Base-by-base conservation (phyloP, 2,888 invertebrate species). In the Leptogaster cylindrica region DNA sequence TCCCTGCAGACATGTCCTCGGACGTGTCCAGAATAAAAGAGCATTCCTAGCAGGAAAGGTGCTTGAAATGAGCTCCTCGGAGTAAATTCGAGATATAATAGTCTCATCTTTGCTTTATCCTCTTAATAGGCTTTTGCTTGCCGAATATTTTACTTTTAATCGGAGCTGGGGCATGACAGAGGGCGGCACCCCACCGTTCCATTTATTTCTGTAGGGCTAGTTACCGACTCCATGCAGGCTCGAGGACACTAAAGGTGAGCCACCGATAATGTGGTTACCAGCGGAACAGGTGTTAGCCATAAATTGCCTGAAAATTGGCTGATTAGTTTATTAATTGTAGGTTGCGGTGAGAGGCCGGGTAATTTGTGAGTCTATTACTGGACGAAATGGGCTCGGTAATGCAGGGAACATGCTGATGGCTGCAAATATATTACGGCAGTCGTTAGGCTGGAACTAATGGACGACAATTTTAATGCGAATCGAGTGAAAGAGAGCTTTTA, bases 251-350 rank as follows among this genome's bases (percentile, higher is more conserved):
- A 48, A 46, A 64, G 48, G 48, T 48, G 28, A 64, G 64, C 14
- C 33, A 33, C 46, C 46, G 31, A 64, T 48, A 48, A 48, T 64
- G 64, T 23, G 64, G 64, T 41, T 65, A 28, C 28, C 12, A 51
- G 41, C 41, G 52, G 39, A 66, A 52, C 65, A 66, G 65, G 65
- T 66, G 65, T 66, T 66, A 52, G 39, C 51, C 41, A 66, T 66
- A 66, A 44, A 66, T 66, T 66, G 65, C 52, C 31, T 66, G 44
- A 66, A 66, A 52, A 66, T 66, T 66, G 65, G 65, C 65, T 66
- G 65, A 66, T 66, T 66, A 66, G 65, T 66, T 66, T 66, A 66
- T 66, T 66, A 66, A 66, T 66, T 52, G 65, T 20, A 46, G 41
- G 39, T 66, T 66, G 65, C 36, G 65, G 65, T 66, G 44, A 66